Evolutionary conservation across 37 sponge, comb jelly and placozoan genomes (phyloP).

Genomic region (Hexactinellida sp.): DNA sequence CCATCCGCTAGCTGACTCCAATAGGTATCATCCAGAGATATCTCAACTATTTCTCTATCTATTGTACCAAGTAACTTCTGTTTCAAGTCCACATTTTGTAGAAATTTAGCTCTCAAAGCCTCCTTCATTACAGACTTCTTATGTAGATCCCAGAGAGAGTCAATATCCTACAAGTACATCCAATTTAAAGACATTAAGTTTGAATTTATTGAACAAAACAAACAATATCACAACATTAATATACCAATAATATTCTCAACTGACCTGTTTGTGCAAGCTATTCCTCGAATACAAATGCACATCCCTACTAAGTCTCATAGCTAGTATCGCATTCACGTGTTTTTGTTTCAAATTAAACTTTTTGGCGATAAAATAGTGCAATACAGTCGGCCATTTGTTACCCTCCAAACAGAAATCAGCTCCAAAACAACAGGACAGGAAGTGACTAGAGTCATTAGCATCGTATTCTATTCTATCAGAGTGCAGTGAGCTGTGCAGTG

Average conservation of each 20-base stretch:
- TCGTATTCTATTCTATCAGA: background rate
- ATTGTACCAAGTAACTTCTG: background rate
- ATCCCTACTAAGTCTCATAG: background rate
- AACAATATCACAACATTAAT: background rate
- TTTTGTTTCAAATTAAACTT: background rate
- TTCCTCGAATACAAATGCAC: background rate
- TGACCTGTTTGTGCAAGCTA: background rate
- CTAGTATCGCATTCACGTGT: background rate
- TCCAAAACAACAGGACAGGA: background rate
- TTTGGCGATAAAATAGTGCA: background rate
- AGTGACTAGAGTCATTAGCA: background rate
- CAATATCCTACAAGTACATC: background rate
- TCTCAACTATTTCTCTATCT: background rate
- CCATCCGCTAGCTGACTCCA: background rate
- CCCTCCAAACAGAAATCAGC: background rate
- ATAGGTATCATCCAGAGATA: background rate
- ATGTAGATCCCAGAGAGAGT: background rate
- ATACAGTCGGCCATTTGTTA: background rate
- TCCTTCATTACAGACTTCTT: background rate
- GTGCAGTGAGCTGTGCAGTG: background rate
- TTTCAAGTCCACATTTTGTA: background rate
- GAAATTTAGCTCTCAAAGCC: constrained; percentile 3
- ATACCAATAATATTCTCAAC: background rate
- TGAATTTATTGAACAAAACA: background rate
- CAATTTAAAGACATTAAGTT: too few relatives aligned